phyloP scores from a whole-genome alignment of 2,888 invertebrate genomes.

The Dorcus parallelipipedus region DNA sequence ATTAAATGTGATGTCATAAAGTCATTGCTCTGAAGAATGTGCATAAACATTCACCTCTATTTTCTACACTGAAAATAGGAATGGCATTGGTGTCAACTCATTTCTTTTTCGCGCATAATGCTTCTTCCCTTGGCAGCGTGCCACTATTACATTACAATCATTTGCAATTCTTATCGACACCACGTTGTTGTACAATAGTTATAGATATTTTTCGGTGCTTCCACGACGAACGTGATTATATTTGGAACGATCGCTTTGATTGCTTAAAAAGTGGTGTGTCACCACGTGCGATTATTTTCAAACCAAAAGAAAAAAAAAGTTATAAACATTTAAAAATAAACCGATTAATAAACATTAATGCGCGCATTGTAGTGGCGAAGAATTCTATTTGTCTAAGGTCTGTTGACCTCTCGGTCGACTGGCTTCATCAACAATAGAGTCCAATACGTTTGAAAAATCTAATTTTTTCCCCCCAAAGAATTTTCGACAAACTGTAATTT shows the following conservation, averaged over 20 bases:
- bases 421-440: too few species aligned
- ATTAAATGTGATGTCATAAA: too few species aligned
- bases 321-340: too few species aligned
- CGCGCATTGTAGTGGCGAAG: too few species aligned
- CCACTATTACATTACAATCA: background rate
- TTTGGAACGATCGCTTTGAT: background rate
- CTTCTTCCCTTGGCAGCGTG: background rate
- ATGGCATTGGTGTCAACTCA: background rate
- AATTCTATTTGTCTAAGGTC: slow-evolving; percentile 19
- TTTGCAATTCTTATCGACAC: background rate
- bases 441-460: too few species aligned
- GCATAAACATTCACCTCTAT: too few species aligned
- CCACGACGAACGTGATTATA: background rate
- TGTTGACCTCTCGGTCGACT: slow-evolving; percentile 7
- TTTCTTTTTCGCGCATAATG: background rate
- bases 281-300: background rate
- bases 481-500: too few species aligned
- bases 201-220: background rate
- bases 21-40: too few species aligned
- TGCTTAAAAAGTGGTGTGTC: background rate
- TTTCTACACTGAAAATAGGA: background rate
- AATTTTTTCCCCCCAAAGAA: too few species aligned
- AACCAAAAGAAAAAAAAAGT: too few species aligned
- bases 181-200: background rate
- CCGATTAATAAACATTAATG: too few species aligned